Base-by-base conservation (phyloP, 2,797 vertebrate species). In the Bovichtus diacanthus region DNA sequence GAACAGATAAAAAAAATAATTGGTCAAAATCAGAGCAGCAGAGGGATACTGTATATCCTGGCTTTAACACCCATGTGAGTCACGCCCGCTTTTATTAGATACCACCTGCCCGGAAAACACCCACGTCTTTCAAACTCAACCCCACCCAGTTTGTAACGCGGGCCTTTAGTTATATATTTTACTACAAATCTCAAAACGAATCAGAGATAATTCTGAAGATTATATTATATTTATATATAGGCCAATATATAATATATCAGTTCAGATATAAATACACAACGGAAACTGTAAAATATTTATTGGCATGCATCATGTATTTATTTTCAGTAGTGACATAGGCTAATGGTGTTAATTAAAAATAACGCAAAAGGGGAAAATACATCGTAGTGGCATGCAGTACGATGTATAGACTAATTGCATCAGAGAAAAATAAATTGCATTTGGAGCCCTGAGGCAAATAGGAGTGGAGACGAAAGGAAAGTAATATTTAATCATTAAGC, bases 281-380 rank as follows among this genome's bases (percentile, higher is more conserved):
- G 18, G 36, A 27, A n/a, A 25, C 15, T 38, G 5, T 59, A 27
- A 58, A 39, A 38, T 39, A 63, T 62, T 58, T 62, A 6, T 56
- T 12, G 44, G 8, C 46, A 59, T 70, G 25, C 21, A 41, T 49
- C 6, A 13, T 36, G 9, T 19, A 18, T 56, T 19, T 51, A 21
- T 51, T 43, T 34, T 4, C 4, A 68, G 36, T 44, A 23, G 11
- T 7, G 31, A 25, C 34, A 50, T 12, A 12, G 47, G 13, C n/a
- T 49, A 29, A 65, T 27, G 21, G 43, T 29, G 27, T 29, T 29
- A 49, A 54, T 61, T 29, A 59, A 47, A 60, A 64, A 41, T 58
- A 56, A 59, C 19, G 29, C 2, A 27, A 31, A 46, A 9, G 13
- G 3, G 3, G 2, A 27, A 38, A 64, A 53, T 39, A 25, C 4